These are phyloP conservation scores for Bellardia bayeri DNA, from an alignment of 2,888 invertebrate genomes.

Conservation along the genomic window DNA sequence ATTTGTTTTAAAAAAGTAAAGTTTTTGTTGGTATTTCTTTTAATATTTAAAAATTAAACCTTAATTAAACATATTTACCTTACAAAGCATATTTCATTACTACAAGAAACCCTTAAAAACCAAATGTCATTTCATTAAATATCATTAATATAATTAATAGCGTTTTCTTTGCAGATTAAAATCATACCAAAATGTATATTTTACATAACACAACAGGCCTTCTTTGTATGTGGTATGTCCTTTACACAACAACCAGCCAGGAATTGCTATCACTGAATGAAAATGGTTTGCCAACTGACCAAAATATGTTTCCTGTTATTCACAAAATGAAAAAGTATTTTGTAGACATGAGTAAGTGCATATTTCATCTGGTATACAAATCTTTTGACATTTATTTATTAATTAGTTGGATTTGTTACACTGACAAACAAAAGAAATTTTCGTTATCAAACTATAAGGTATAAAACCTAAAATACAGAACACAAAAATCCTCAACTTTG, in stretches of 20 bases:
- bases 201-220: background rate
- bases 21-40: too few species aligned
- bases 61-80: background rate
- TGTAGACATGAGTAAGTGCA: background rate
- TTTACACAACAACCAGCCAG: background rate
- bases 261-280: background rate
- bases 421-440: background rate
- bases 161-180: slow-evolving; percentile 18
- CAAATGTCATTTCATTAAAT: background rate
- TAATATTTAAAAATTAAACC: background rate
- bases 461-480: slow-evolving; percentile 29
- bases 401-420: slow-evolving; percentile 63
- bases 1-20: too few species aligned
- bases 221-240: background rate
- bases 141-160: slow-evolving; percentile 43
- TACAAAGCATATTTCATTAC: background rate
- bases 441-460: slow-evolving; percentile 57
- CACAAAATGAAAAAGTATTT: background rate
- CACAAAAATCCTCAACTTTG: slow-evolving; percentile 50
- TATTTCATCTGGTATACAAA: slow-evolving; percentile 33
- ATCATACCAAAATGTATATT: slow-evolving; percentile 26
- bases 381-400: slow-evolving; percentile 68
- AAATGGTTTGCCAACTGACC: slow-evolving; percentile 6
- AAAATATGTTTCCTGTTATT: slow-evolving; percentile 1
- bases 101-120: background rate